phyloP scores from a whole-genome alignment of 2,113 vertebrate genomes.

The Phyllopteryx taeniolatus region DNA sequence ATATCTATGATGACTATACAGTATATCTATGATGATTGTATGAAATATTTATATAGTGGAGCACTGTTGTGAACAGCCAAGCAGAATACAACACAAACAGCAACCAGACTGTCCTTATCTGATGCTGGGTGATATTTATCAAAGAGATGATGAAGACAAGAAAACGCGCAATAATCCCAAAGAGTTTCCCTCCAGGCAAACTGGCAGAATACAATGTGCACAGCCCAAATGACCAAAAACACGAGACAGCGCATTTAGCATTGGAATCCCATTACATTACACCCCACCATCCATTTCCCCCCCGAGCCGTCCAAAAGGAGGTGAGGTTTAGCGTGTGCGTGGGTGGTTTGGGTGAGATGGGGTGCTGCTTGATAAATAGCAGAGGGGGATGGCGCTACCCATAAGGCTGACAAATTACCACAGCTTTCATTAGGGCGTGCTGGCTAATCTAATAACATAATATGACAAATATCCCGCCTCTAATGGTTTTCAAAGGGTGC shows the following conservation, averaged over 20 bases:
- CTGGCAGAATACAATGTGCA: conserved; percentile 47
- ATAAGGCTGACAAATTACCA: conserved; percentile 77
- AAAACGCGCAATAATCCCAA: not conserved
- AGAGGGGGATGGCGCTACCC: conserved; percentile 65
- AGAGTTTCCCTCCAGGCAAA: conserved; percentile 58
- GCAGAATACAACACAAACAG: conserved; percentile 13
- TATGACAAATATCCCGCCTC: conserved; percentile 76
- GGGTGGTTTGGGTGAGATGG: conserved; percentile 46
- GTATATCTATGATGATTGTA: not conserved
- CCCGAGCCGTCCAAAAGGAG: conserved; percentile 40
- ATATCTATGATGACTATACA: not conserved
- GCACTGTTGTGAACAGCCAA: not conserved
- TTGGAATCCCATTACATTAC: conserved; percentile 67
- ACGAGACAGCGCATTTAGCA: conserved; percentile 65
- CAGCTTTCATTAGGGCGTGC: conserved; percentile 76
- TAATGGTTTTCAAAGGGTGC: conserved; percentile 75
- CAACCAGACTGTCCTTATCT: conserved; percentile 32
- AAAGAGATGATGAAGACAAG: conserved; percentile 7
- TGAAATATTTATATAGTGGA: not conserved
- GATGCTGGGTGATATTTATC: conserved; percentile 38
- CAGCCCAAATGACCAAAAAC: conserved; percentile 66
- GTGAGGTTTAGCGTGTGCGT: conserved; percentile 47
- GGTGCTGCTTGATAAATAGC: conserved; percentile 72
- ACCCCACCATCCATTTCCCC: conserved; percentile 53
- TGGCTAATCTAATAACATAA: conserved; percentile 79